Base-by-base conservation (phyloP, 1,140 invertebrate genomes). In the Epicauta chinensis region DNA sequence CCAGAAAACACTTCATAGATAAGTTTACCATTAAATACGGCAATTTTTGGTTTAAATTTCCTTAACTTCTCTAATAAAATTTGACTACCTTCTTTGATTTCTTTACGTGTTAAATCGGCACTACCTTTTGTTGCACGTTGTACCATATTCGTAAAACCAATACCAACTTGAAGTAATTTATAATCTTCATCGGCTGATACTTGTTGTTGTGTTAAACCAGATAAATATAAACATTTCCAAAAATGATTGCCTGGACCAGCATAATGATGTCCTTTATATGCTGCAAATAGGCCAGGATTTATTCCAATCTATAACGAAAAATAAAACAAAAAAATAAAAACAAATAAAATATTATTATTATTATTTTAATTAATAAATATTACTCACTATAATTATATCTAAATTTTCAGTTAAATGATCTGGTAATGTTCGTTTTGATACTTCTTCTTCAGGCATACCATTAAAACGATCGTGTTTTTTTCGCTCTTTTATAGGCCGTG, bases 121-220 rank as follows among this genome's bases (percentile, higher is more conserved):
- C 92, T 96, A 50, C 93, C 93, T 76, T 93, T 93, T 1, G 93
- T 97, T 34, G 93, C 91, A 42, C 94, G 79, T 58, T 87, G 80
- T 53, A 97, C 94, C 84, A 98, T 97, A 73, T 97, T 97, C 55
- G 94, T 98, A 73, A 98, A 98, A 2, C 95, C 95, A 63, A 98
- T 97, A 35, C 94, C 93, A 70, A 89, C 88, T 68, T 93, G 87
- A 29, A 95, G 72, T 30, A 97, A 75, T 75, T 93, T 93, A 69
- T 87, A 91, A 74, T 98, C 95, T 75, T 98, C 93, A 67, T 96
- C 91, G 2, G 93, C 92, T 62, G 87, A 95, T 81, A 97, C 86
- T 65, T 93, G 93, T 69, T 97, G 92, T 32, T 91, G 83, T 11
- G 94, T 96, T 23, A 98, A 78, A 9, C 93, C 93, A 43, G 92